Evolutionary conservation across 2,113 vertebrate genomes (phyloP), one percentile per base, ranked within the genome.

Genomic region (Galeopterus variegatus): DNA sequence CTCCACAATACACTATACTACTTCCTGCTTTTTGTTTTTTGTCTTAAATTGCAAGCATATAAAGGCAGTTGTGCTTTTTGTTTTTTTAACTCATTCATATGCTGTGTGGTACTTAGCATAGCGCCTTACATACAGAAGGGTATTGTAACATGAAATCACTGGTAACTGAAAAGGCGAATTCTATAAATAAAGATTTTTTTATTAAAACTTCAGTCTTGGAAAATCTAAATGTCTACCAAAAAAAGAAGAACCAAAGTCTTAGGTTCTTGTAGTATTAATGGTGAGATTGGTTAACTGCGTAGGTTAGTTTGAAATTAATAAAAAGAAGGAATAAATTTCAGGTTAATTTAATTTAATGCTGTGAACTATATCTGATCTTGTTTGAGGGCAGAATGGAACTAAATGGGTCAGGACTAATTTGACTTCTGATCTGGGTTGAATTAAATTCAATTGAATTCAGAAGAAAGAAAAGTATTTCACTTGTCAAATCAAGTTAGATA

Each of bases 351-450:
- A 76, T 41, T 70, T 18, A 33, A 70, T 54, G 8, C 41, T 33
- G 33, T 33, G 54, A 72, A 33, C 45, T 54, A 28, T 48, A 64
- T 64, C 26, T 86, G 21, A 72, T 86, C 64, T 80, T 86, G 73
- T 54, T 86, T 13, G 31, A 69, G 69, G 85, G 26, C 33, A 19
- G 5, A 90, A 36, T 41, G 28, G 31, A 84, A 76, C 28, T 41
- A 90, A 65, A 75, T 26, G 19, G 54, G 14, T 26, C 45, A 85
- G 24, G 13, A 60, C 36, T 79, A 7, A 8, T 77, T 13, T 85
- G 62, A 91, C 23, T 85, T 76, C 64, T 70, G 52, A 52, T 85
- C 18, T 95, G 45, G 18, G 52, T 19, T 83, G 52, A 90, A 95
- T 18, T 70, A 1, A 70, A 77, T 52, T 77, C 0, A 84, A 79